phyloP scores from a whole-genome alignment of 2,797 vertebrate genomes.

The Calcarius lapponicus region DNA sequence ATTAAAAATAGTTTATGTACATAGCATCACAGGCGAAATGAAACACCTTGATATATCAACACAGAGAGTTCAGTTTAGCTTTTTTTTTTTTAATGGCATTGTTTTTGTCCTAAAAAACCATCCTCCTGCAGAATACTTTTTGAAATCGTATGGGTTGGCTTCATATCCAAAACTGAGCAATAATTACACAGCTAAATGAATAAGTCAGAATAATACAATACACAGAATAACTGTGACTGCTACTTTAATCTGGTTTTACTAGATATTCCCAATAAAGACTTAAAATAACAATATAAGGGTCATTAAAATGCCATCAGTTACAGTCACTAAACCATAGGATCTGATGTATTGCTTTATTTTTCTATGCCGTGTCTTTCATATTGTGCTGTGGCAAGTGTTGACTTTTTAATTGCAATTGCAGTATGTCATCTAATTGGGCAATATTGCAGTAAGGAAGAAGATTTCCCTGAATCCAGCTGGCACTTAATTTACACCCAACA shows the following conservation, averaged over 20 bases:
- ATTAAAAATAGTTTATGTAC: not conserved
- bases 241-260: not conserved
- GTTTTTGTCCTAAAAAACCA: not conserved
- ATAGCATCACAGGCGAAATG: not conserved
- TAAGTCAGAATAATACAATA: not conserved
- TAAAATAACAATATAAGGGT: constrained; percentile 20
- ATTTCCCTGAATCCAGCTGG: not conserved
- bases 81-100: not conserved
- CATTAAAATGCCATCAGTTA: constrained; percentile 54
- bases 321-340: constrained; percentile 49
- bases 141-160: not conserved
- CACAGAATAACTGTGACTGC: not conserved
- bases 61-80: not conserved
- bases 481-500: constrained; percentile 9
- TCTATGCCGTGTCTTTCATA: not conserved
- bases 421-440: constrained; percentile 40
- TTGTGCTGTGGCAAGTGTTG: constrained; percentile 10
- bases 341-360: constrained; percentile 25
- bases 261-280: not conserved
- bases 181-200: not conserved
- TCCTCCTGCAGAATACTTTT: not conserved
- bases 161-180: not conserved
- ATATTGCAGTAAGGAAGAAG: constrained; percentile 25
- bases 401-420: constrained; percentile 45
- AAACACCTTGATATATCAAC: not conserved